A percentile compares a stretch with the other conserved stretches of the same genome.
Conservation (phyloP, 1,140 invertebrate species). For the Trichonephila inaurata region DNA sequence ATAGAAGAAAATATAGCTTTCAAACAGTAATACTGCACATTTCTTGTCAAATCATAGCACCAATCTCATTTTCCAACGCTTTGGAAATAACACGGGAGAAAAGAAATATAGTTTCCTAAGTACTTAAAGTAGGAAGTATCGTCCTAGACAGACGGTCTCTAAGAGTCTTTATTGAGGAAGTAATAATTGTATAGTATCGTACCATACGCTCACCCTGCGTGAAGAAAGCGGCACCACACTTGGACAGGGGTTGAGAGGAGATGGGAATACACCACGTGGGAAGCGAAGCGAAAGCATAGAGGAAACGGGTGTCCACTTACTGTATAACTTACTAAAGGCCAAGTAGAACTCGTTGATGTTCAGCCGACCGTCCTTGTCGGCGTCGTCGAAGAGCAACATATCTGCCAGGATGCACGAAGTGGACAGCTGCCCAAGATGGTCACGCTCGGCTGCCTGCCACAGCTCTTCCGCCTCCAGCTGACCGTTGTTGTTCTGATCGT, state of each 20-base stretch:
- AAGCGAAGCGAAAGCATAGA: conserved; percentile 44
- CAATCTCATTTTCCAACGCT: too few species aligned
- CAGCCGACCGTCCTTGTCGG: conserved; percentile 85
- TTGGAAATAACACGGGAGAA: too few species aligned
- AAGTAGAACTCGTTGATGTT: conserved; percentile 88
- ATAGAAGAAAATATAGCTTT: too few species aligned
- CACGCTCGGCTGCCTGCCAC: conserved; percentile 84
- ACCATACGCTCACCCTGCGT: not conserved
- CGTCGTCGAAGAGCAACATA: conserved; percentile 87
- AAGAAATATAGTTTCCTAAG: too few species aligned
- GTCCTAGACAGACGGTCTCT: too few species aligned
- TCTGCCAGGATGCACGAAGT: conserved; percentile 86
- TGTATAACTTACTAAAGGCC: conserved; percentile 89
- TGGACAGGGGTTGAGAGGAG: not conserved
- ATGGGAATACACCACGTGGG: not conserved
- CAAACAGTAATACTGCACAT: too few species aligned
- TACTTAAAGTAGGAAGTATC: too few species aligned
- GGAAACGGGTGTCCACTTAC: conserved; percentile 82
- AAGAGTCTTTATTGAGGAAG: too few species aligned
- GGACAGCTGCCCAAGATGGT: conserved; percentile 85
- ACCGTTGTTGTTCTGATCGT: conserved; percentile 88
- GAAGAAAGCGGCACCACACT: not conserved
- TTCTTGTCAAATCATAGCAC: too few species aligned
- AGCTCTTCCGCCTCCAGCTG: conserved; percentile 86
- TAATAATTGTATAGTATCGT: too few species aligned